Conservation (phyloP, 92 coral and sea anemone species). For the Paragorgia papillata region DNA sequence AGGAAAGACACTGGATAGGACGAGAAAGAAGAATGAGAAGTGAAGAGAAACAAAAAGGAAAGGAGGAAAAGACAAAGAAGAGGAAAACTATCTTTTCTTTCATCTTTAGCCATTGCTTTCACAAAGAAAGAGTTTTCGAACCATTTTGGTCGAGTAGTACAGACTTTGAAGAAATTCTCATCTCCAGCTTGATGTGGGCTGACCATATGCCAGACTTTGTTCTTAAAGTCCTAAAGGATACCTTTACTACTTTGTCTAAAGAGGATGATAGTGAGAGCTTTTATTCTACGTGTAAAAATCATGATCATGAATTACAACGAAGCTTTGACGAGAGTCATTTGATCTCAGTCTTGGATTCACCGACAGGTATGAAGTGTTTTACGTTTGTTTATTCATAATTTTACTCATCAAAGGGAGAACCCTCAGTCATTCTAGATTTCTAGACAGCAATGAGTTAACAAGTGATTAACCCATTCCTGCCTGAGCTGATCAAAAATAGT, state of each 20-base stretch:
- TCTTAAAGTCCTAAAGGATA: constrained; percentile 74
- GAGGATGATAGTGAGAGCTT: not conserved
- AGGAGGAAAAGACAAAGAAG: too few species aligned
- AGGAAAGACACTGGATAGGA: too few species aligned
- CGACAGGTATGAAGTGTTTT: constrained; percentile 9
- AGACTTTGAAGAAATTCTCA: constrained; percentile 84
- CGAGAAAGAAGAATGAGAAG: not conserved
- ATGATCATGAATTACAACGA: constrained; percentile 11
- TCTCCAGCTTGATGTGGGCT: constrained; percentile 96
- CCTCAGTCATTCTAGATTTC: too few species aligned
- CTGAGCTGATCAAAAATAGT: too few species aligned
- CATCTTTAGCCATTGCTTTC: constrained; percentile 17
- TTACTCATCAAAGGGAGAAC: too few species aligned
- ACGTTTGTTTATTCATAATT: too few species aligned
- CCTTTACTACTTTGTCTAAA: not conserved
- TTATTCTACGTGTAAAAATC: not conserved
- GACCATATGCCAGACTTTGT: constrained; percentile 99
- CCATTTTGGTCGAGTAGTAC: constrained; percentile 91
- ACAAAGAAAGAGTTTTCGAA: constrained; percentile 71
- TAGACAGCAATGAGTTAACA: too few species aligned
- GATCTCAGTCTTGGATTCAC: constrained; percentile 29
- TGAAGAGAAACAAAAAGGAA: not conserved
- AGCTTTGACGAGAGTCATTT: constrained; percentile 4
- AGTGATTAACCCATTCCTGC: too few species aligned
- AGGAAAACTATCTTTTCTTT: not conserved